Evolutionary conservation across 1,140 invertebrate species (phyloP), one percentile per base, ranked within the genome.

Genomic region (Polypedilum vanderplanki): DNA sequence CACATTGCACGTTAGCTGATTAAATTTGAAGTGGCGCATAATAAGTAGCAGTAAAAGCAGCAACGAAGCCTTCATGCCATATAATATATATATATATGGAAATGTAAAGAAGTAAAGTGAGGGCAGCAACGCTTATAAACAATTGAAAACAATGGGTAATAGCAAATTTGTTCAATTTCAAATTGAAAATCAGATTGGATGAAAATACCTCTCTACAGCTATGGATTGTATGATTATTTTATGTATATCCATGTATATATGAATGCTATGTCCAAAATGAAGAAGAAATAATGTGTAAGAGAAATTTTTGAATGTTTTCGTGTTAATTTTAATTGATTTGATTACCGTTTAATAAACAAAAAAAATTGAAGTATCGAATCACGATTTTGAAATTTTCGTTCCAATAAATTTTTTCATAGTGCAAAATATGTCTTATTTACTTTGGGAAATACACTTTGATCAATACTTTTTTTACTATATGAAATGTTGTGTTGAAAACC

Each of bases 321-420:
- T 57, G 46, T 57, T 57, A 57, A 57, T 57, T 57, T 4, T 57
- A 57, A 57, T 57, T 57, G 46, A 57, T 57, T 57, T n/a, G 46
- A 57, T 57, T 57, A 57, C 46, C n/a, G 46, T 57, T 57, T 57
- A 57, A 57, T 57, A 57, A 57, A 57, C 46, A 57, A 57, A 57
- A 57, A 57, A 57, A 57, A 57, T 57, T 57, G 46, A 57, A 57
- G 46, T 57, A 57, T 57, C 46, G 46, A 57, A 57, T 57, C 46
- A 57, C 46, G 46, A 57, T 57, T 57, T 57, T 12, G 46, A 57
- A 57, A 57, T 12, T 57, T 57, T 57, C 46, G 24, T 33, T 33
- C 24, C 24, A 33, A 33, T 12, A 57, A n/a, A 8, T 57, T 57
- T n/a, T 57, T 57, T 57, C 46, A n/a, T n/a, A 12, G 46, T 15